Conservation (phyloP, 2,888 invertebrate genomes). For the Andrena bucephala region DNA sequence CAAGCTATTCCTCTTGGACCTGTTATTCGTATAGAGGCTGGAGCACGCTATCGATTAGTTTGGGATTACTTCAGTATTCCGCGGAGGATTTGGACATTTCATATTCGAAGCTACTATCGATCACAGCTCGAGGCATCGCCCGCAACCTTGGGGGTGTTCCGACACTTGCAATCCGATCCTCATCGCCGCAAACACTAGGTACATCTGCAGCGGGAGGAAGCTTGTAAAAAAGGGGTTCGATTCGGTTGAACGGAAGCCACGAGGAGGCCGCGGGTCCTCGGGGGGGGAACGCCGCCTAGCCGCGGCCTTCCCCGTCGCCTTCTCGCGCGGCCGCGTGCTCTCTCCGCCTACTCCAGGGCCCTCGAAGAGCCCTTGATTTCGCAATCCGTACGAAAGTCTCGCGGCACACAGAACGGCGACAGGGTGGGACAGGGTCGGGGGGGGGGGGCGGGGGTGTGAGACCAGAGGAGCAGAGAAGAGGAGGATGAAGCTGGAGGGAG, state of each 20-base stretch:
- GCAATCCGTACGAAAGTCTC: slow-evolving; percentile 79
- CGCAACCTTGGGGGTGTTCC: too few species aligned
- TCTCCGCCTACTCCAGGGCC: slow-evolving; percentile 61
- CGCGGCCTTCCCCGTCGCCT: background rate
- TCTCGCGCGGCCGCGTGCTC: slow-evolving; percentile 34
- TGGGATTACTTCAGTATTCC: too few species aligned
- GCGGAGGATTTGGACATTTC: too few species aligned
- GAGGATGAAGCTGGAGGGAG: slow-evolving; percentile 14
- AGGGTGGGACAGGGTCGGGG: slow-evolving; percentile 9
- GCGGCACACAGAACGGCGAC: slow-evolving; percentile 60
- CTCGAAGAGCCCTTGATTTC: slow-evolving; percentile 81
- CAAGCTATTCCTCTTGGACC: too few species aligned
- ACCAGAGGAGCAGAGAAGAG: slow-evolving; percentile 4
- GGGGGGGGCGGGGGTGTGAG: slow-evolving; percentile 9
- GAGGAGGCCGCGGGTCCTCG: background rate
- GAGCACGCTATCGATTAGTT: too few species aligned
- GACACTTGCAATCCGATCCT: too few species aligned
- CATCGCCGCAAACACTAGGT: too few species aligned
- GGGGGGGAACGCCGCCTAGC: slow-evolving; percentile 21
- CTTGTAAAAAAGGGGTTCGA: slow-evolving; percentile 12
- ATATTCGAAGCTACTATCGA: too few species aligned
- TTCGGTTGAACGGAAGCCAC: slow-evolving; percentile 11
- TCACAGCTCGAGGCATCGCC: too few species aligned
- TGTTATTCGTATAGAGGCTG: too few species aligned
- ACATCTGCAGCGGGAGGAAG: too few species aligned